These are phyloP conservation scores for Babyrousa celebensis DNA, from an alignment of 2,797 vertebrate species.

Conservation along the genomic window DNA sequence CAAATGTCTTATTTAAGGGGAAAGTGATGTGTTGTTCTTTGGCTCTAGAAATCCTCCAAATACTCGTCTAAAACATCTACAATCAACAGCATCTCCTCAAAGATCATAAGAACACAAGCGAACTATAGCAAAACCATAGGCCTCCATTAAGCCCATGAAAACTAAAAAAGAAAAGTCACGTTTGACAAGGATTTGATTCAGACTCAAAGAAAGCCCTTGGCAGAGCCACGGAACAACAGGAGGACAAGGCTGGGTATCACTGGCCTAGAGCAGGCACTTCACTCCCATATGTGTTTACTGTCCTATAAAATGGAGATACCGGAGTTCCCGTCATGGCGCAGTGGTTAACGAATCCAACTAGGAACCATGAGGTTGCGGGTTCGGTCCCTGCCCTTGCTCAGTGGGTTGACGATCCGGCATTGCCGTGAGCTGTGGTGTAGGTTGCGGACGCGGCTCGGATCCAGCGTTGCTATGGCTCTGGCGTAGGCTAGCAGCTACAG, in stretches of 20 bases:
- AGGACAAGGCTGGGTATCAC: neutral
- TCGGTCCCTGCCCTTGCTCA: too few species aligned
- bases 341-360: too few species aligned
- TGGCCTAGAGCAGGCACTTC: neutral
- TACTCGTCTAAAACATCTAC: slow-evolving; percentile 56
- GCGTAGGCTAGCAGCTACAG: too few species aligned
- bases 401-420: too few species aligned
- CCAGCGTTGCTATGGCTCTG: too few species aligned
- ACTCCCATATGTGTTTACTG: neutral
- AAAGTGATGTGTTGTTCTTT: slow-evolving; percentile 30
- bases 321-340: too few species aligned
- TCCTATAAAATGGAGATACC: neutral
- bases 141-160: slow-evolving; percentile 13
- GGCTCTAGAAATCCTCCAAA: slow-evolving; percentile 39
- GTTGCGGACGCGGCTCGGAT: too few species aligned
- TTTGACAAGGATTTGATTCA: slow-evolving; percentile 50
- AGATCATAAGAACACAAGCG: slow-evolving; percentile 39
- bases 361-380: too few species aligned
- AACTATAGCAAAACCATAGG: neutral
- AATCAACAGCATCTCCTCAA: slow-evolving; percentile 47
- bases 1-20: neutral
- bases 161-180: slow-evolving; percentile 51
- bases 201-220: slow-evolving; percentile 42
- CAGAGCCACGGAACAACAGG: neutral
- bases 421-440: too few species aligned